Conservation (phyloP, 2,797 vertebrate species). For the Propithecus deckenii region DNA sequence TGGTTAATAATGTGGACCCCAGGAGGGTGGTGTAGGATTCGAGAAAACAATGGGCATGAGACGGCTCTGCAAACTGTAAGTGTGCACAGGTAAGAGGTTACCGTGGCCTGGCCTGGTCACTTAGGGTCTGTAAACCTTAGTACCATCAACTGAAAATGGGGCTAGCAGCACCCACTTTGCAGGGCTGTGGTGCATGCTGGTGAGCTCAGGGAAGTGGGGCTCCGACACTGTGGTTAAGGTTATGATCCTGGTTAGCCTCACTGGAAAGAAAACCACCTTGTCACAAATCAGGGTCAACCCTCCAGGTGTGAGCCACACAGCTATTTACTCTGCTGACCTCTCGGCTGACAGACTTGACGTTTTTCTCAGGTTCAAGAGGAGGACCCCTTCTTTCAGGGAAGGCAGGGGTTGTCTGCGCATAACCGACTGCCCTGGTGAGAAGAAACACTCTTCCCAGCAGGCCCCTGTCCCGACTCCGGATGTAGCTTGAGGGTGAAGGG, state of each 20-base stretch:
- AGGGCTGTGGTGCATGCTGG: neutral
- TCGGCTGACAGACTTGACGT: neutral
- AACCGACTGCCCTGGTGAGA: neutral
- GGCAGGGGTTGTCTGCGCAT: neutral
- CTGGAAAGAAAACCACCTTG: neutral
- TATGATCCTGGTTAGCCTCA: neutral
- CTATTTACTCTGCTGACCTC: neutral
- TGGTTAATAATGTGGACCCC: neutral
- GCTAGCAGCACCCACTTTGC: too few species aligned
- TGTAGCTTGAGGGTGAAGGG: neutral
- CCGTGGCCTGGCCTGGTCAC: neutral
- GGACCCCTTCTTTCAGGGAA: neutral
- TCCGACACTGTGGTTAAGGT: neutral
- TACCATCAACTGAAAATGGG: neutral
- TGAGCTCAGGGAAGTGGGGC: neutral
- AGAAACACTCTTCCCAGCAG: neutral
- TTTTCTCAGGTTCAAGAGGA: neutral
- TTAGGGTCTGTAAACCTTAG: neutral
- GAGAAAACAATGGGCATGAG: rapidly evolving
- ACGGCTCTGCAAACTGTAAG: neutral
- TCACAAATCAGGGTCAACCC: neutral
- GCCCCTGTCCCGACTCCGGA: neutral
- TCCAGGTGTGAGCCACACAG: neutral
- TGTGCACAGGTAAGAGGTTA: neutral
- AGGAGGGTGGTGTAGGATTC: neutral